phyloP scores from a whole-genome alignment of 2,113 vertebrate species.

The Gymnorhina tibicen region DNA sequence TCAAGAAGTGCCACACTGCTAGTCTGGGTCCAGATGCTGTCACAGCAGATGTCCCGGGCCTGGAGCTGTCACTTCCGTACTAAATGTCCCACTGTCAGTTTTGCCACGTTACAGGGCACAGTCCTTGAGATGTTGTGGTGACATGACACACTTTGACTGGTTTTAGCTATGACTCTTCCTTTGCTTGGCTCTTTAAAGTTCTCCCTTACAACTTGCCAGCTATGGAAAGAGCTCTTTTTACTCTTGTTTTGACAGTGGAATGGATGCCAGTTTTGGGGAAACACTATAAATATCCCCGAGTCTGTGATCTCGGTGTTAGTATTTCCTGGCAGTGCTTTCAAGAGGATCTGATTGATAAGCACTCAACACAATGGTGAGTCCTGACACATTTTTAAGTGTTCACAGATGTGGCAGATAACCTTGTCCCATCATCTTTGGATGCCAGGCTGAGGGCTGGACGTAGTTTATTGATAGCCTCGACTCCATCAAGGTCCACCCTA shows the following conservation, averaged over 20 bases:
- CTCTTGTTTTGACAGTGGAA: constrained; percentile 7
- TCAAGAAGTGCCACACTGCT: neutral
- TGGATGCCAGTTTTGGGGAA: neutral
- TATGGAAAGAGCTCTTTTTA: neutral
- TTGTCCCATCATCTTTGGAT: neutral
- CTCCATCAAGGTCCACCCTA: neutral
- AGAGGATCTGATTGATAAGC: neutral
- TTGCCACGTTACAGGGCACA: neutral
- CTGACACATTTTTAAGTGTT: neutral
- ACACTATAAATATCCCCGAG: neutral
- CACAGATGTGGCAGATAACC: neutral
- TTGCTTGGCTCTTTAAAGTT: neutral
- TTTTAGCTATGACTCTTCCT: neutral
- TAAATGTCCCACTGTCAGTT: neutral
- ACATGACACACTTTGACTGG: neutral
- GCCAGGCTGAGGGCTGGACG: neutral
- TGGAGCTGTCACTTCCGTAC: neutral
- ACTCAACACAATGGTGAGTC: neutral
- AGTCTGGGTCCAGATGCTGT: neutral
- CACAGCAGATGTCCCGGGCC: neutral
- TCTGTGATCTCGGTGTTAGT: neutral
- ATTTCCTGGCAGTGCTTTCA: neutral
- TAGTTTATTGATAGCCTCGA: neutral
- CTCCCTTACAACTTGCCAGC: neutral
- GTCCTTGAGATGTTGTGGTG: neutral